phyloP scores from a whole-genome alignment of 2,888 invertebrate species.

The Julus scanicus region DNA sequence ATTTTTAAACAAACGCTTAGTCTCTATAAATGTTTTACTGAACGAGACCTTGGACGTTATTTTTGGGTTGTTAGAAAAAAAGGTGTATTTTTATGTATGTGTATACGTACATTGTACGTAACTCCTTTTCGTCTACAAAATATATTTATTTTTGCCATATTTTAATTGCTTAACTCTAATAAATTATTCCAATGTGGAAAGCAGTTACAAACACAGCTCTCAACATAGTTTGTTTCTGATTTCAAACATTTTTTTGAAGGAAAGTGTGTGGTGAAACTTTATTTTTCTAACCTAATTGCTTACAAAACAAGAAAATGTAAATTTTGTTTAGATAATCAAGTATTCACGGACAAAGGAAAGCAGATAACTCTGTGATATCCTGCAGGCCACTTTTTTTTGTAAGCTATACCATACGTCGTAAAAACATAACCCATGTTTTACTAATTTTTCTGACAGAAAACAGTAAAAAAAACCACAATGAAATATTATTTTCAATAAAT shows the following conservation, averaged over 20 bases:
- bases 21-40: no score
- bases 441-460: conserved; percentile 2
- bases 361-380: neutral
- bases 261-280: neutral
- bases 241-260: neutral
- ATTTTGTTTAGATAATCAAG: neutral
- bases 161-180: conserved; percentile 1
- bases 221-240: neutral
- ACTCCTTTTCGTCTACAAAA: neutral
- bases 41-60: no score
- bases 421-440: neutral
- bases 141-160: neutral
- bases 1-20: no score
- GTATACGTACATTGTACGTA: no score
- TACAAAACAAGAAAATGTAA: neutral
- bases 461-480: neutral
- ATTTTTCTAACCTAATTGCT: neutral
- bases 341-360: neutral
- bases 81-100: no score
- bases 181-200: neutral
- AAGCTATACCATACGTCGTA: neutral
- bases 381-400: neutral
- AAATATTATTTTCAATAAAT: conserved; percentile 23
- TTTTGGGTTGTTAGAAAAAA: no score
- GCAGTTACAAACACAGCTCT: neutral